Evolutionary conservation across 2,888 invertebrate genomes (phyloP).

Genomic region (Sceliomorpha sp.): DNA sequence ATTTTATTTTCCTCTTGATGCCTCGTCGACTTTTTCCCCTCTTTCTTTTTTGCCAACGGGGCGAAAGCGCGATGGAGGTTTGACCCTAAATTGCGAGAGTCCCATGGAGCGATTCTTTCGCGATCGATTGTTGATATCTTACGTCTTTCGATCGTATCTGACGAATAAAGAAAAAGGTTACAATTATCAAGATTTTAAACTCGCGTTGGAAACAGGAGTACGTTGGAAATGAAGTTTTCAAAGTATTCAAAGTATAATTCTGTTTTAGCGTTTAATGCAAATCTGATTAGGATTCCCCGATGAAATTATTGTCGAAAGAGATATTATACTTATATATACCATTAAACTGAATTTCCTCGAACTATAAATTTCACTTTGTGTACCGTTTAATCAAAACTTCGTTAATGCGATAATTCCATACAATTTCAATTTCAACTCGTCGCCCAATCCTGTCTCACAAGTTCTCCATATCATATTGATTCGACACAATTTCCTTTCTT

Average conservation of each 20-base stretch:
- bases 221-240: too few relatives aligned
- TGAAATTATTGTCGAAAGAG: too few relatives aligned
- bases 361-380: too few relatives aligned
- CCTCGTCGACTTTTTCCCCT: slow-evolving; percentile 50
- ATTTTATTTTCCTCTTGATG: slow-evolving; percentile 53
- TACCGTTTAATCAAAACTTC: too few relatives aligned
- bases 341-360: too few relatives aligned
- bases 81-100: slow-evolving; percentile 62
- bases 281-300: too few relatives aligned
- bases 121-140: slow-evolving; percentile 72
- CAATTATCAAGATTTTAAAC: too few relatives aligned
- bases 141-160: slow-evolving; percentile 65
- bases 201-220: too few relatives aligned
- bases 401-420: slow-evolving; percentile 57
- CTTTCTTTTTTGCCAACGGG: slow-evolving; percentile 46
- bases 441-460: slow-evolving; percentile 64
- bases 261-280: too few relatives aligned
- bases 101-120: slow-evolving; percentile 67
- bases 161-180: slow-evolving; percentile 51
- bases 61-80: slow-evolving; percentile 49
- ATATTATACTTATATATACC: too few relatives aligned
- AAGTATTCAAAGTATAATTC: too few relatives aligned
- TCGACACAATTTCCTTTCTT: slow-evolving; percentile 38
- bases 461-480: slow-evolving; percentile 59
- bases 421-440: slow-evolving; percentile 67